Evolutionary conservation across 2,888 invertebrate genomes (phyloP).

Genomic region (Drosophila lacicola): DNA sequence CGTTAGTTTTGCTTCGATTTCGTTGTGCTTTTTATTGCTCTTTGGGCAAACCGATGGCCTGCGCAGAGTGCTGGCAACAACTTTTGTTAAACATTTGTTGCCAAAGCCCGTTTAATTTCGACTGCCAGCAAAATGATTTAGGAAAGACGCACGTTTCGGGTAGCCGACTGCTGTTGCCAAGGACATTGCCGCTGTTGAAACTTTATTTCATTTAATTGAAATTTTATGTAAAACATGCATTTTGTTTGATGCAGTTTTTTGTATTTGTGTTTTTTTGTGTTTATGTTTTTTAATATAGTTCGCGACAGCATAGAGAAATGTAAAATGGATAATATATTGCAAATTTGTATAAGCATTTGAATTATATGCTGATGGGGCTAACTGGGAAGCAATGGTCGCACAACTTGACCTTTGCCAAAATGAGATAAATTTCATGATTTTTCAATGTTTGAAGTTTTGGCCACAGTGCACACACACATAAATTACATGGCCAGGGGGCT

Average conservation of each 20-base stretch:
- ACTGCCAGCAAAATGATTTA: conserved; percentile 77
- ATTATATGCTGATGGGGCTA: conserved; percentile 42
- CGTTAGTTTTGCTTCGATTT: conserved; percentile 40
- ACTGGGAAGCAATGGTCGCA: conserved; percentile 8
- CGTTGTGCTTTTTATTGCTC: conserved; percentile 59
- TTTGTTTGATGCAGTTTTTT: conserved; percentile 64
- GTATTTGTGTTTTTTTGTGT: no score
- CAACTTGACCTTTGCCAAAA: conserved; percentile 70
- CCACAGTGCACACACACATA: conserved; percentile 71
- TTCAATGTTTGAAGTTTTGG: conserved; percentile 71
- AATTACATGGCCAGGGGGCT: conserved; percentile 55
- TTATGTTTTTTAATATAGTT: conserved; percentile 25
- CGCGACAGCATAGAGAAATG: conserved; percentile 43
- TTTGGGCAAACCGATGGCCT: conserved; percentile 65
- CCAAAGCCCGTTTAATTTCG: conserved; percentile 71
- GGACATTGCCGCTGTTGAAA: conserved; percentile 58
- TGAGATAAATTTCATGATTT: conserved; percentile 75
- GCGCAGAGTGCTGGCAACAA: conserved; percentile 59
- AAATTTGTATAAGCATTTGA: conserved; percentile 71
- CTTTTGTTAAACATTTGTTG: conserved; percentile 73
- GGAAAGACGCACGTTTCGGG: conserved; percentile 61
- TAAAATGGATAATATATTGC: conserved; percentile 66
- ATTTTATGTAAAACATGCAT: conserved; percentile 79
- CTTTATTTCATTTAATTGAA: conserved; percentile 76
- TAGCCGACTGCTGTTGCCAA: conserved; percentile 50